Evolutionary conservation across 2,888 invertebrate species (phyloP).

Genomic region (Nymphalis urticae): DNA sequence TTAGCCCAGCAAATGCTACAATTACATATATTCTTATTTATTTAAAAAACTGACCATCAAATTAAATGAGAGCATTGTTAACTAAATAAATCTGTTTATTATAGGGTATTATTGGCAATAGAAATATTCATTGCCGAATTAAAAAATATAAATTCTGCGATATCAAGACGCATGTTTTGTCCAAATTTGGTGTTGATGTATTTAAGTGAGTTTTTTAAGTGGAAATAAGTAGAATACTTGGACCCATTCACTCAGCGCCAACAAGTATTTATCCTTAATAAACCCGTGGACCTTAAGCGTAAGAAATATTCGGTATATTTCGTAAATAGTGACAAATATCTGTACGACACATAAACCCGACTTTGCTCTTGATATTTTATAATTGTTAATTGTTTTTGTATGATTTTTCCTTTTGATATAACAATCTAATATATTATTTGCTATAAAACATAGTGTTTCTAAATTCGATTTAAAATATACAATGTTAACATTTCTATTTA

Average conservation of each 20-base stretch:
- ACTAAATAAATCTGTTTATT: too few species aligned
- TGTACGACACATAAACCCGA: slow-evolving; percentile 1
- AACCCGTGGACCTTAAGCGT: slow-evolving; percentile 34
- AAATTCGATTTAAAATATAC: background rate
- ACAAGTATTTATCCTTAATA: slow-evolving; percentile 32
- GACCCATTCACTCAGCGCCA: slow-evolving; percentile 29
- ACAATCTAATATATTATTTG: background rate
- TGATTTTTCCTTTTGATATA: background rate
- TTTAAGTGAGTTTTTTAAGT: slow-evolving; percentile 20
- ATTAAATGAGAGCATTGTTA: too few species aligned
- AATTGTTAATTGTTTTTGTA: too few species aligned
- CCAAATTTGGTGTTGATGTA: slow-evolving; percentile 12
- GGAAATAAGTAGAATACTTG: slow-evolving; percentile 23
- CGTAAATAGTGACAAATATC: slow-evolving; percentile 22
- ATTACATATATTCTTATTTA: too few species aligned
- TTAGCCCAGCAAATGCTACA: too few species aligned
- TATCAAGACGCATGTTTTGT: background rate
- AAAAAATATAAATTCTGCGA: slow-evolving; percentile 1
- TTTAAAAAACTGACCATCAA: too few species aligned
- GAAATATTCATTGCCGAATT: background rate
- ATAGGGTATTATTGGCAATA: too few species aligned
- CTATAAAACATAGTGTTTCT: too few species aligned
- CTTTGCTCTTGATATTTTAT: background rate
- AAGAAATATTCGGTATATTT: slow-evolving; percentile 30
- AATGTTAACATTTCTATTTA: background rate